A percentile compares a stretch with the other conserved stretches of the same genome.
Evolutionary conservation across 2,797 vertebrate species (phyloP).

Genomic region (Furcifer pardalis): DNA sequence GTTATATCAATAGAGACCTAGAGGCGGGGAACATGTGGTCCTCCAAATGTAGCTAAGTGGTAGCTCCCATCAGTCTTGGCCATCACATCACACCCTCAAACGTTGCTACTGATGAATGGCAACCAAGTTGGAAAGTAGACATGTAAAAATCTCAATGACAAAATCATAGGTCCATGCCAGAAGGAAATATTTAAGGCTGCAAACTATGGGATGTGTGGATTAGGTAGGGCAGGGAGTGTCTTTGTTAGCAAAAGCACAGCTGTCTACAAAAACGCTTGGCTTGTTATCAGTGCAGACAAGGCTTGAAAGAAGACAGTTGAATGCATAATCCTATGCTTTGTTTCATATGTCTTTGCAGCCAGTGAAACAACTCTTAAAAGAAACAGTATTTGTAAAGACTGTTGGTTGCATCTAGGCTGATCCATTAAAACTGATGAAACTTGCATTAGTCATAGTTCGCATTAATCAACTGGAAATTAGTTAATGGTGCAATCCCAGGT

Average conservation of each 20-base stretch:
- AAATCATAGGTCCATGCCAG: not conserved
- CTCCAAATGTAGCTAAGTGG: not conserved
- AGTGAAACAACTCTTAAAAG: not conserved
- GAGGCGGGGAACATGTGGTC: too few species aligned
- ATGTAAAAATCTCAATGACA: not conserved
- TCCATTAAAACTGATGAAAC: not conserved
- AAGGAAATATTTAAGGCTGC: not conserved
- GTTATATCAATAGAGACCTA: not conserved
- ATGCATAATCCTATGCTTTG: not conserved
- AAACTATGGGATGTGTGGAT: not conserved
- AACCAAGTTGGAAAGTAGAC: not conserved
- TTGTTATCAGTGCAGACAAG: not conserved
- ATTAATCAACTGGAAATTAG: not conserved
- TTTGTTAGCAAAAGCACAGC: not conserved
- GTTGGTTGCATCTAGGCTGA: not conserved
- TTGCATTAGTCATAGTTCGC: not conserved
- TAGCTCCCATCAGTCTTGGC: not conserved
- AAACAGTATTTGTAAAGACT: not conserved
- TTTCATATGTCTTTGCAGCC: not conserved
- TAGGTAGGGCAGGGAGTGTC: not conserved
- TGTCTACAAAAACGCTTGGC: not conserved
- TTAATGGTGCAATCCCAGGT: not conserved
- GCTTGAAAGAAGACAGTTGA: conserved; percentile 16
- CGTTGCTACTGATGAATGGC: not conserved
- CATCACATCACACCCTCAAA: not conserved